phyloP scores from a whole-genome alignment of 2,888 invertebrate genomes.

The Drosophila nr. medialis region DNA sequence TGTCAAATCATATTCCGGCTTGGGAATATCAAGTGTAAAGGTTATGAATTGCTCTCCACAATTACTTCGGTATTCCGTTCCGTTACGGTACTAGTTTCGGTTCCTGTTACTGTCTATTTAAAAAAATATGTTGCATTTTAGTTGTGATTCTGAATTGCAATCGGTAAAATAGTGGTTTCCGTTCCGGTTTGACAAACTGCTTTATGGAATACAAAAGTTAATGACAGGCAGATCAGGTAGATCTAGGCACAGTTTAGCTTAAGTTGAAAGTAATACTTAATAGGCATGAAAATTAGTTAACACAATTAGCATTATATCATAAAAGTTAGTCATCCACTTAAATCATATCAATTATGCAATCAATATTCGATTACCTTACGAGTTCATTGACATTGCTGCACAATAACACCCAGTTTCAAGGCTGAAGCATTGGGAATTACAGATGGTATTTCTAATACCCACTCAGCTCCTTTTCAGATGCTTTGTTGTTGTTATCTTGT shows the following conservation, averaged over 20 bases:
- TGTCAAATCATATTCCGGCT: not conserved
- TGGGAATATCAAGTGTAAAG: not conserved
- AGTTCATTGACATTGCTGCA: not conserved
- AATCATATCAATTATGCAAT: not conserved
- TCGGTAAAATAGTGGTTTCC: not conserved
- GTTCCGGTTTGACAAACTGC: not conserved
- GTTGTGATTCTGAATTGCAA: not conserved
- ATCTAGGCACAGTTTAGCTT: not conserved
- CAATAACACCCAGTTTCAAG: slow-evolving; percentile 2
- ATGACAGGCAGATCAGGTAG: not conserved
- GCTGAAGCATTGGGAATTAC: slow-evolving; percentile 8
- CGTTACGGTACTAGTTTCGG: not conserved
- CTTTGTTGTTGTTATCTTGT: slow-evolving; percentile 28
- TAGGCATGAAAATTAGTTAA: not conserved
- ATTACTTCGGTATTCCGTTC: not conserved
- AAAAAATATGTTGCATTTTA: not conserved
- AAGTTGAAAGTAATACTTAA: not conserved
- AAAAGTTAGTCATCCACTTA: not conserved
- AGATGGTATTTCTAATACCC: slow-evolving; percentile 13
- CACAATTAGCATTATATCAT: not conserved
- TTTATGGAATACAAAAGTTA: not conserved
- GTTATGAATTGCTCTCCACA: not conserved
- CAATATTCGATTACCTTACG: not conserved
- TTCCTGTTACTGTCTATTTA: not conserved
- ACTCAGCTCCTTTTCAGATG: slow-evolving; percentile 16